These are phyloP conservation scores for Hydrotaea diabolus DNA, from an alignment of 2,888 invertebrate genomes.

Conservation along the genomic window DNA sequence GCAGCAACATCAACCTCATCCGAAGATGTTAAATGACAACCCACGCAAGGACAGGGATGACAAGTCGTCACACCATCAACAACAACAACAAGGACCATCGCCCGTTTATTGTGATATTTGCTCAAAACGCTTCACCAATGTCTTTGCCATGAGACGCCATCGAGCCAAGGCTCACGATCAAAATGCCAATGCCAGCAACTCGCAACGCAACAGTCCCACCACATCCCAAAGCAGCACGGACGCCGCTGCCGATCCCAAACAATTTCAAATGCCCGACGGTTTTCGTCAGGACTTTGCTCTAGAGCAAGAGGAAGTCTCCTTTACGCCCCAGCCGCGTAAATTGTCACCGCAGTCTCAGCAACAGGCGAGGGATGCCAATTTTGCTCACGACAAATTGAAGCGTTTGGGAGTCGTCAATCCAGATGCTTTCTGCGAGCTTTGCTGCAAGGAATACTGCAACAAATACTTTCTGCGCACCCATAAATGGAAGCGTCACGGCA, in stretches of 20 bases:
- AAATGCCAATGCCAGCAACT: slow-evolving; percentile 63
- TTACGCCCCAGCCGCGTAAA: slow-evolving; percentile 83
- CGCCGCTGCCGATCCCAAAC: slow-evolving; percentile 63
- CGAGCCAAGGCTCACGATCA: slow-evolving; percentile 85
- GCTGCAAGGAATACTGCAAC: slow-evolving; percentile 95
- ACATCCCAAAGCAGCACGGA: slow-evolving; percentile 61
- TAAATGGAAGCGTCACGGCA: slow-evolving; percentile 95
- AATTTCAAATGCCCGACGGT: slow-evolving; percentile 80
- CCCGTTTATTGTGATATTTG: slow-evolving; percentile 86
- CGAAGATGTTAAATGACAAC: slow-evolving; percentile 68
- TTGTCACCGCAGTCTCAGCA: slow-evolving; percentile 84
- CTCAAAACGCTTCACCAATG: slow-evolving; percentile 87
- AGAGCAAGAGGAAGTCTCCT: slow-evolving; percentile 81
- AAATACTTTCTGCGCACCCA: slow-evolving; percentile 96
- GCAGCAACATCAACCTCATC: slow-evolving; percentile 68
- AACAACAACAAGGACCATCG: slow-evolving; percentile 71
- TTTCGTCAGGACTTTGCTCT: slow-evolving; percentile 80
- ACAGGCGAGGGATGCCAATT: slow-evolving; percentile 86
- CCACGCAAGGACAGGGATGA: slow-evolving; percentile 66
- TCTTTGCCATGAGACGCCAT: slow-evolving; percentile 87
- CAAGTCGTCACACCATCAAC: slow-evolving; percentile 57
- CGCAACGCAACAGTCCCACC: slow-evolving; percentile 53
- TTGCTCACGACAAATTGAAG: slow-evolving; percentile 87
- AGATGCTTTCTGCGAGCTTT: slow-evolving; percentile 96
- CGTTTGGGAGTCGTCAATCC: slow-evolving; percentile 91